Percentiles rank a stretch among this genome's conserved stretches.
Evolutionary conservation across 2,888 invertebrate species (phyloP).

Genomic region (Tipula unca): DNA sequence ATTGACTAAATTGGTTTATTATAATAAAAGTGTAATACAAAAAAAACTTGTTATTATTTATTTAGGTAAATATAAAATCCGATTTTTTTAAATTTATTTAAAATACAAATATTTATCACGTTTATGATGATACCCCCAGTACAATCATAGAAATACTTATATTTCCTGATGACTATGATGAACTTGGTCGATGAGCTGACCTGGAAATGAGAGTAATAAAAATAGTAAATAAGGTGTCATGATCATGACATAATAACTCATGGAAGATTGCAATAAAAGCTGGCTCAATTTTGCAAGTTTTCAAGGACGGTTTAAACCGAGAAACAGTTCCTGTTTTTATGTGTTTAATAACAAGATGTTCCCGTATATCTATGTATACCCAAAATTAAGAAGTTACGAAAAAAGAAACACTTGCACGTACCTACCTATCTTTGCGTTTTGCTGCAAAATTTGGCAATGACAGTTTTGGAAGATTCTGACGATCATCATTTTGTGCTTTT

Average conservation of each 20-base stretch:
- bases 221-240: no score
- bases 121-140: neutral
- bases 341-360: no score
- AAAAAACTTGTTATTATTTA: neutral
- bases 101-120: neutral
- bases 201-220: neutral
- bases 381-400: neutral
- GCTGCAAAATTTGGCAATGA: neutral
- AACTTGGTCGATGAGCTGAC: neutral
- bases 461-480: neutral
- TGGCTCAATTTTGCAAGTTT: no score
- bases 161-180: neutral
- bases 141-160: neutral
- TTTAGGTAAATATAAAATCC: neutral
- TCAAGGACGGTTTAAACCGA: no score
- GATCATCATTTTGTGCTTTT: neutral
- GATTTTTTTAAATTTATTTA: neutral
- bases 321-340: no score
- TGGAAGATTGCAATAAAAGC: no score
- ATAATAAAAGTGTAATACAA: neutral
- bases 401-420: neutral
- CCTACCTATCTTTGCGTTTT: constrained; percentile 17
- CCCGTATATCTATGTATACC: no score
- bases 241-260: no score
- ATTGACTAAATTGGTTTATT: neutral